These are phyloP conservation scores for Caenorhabditis drosophilae DNA, from an alignment of 2,888 invertebrate species.

Conservation along the genomic window DNA sequence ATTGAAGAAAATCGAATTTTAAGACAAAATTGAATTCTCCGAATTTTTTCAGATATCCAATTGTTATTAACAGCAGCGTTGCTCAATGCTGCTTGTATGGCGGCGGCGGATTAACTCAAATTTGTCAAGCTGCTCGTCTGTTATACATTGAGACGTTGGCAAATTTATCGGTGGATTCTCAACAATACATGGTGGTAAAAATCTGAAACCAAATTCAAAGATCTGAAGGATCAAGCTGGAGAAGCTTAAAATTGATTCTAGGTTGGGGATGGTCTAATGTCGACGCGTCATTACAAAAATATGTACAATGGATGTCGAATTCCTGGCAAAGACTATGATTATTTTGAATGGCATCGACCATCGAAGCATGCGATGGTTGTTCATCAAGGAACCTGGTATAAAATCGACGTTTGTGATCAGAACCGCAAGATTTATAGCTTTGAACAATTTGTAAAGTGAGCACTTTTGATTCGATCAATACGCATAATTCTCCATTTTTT, in stretches of 20 bases:
- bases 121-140: constrained; percentile 58
- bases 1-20: too few relatives aligned
- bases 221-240: too few relatives aligned
- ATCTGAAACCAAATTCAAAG: too few relatives aligned
- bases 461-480: too few relatives aligned
- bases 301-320: constrained; percentile 55
- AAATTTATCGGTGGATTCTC: constrained; percentile 57
- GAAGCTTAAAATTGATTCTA: too few relatives aligned
- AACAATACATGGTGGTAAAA: constrained; percentile 54
- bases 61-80: constrained; percentile 62
- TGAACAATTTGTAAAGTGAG: constrained; percentile 52
- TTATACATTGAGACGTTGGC: constrained; percentile 53
- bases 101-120: constrained; percentile 44
- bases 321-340: constrained; percentile 54
- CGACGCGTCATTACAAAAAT: constrained; percentile 60
- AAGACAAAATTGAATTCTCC: too few relatives aligned
- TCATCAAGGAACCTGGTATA: constrained; percentile 55
- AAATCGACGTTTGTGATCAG: constrained; percentile 52
- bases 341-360: constrained; percentile 46
- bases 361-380: constrained; percentile 52
- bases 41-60: too few relatives aligned
- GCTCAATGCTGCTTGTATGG: constrained; percentile 54
- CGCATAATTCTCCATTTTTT: background rate
- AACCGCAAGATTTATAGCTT: constrained; percentile 38
- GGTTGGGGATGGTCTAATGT: constrained; percentile 62